Base-by-base conservation (phyloP, 2,888 invertebrate genomes). In the Hypercompe scribonia region DNA sequence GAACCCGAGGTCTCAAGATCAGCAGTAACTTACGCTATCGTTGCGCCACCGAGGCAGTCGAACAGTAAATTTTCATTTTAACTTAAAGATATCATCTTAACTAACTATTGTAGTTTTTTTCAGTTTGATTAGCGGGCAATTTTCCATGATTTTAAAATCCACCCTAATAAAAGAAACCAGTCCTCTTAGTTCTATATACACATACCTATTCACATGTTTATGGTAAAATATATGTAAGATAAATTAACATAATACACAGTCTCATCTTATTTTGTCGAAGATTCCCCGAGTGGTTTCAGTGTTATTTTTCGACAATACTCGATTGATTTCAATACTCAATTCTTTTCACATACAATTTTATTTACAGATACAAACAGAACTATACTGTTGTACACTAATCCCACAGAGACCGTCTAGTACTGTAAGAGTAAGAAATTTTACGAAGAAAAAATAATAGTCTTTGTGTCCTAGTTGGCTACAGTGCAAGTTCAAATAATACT, bases 391-490 rank as follows among this genome's bases (percentile, higher is more conserved):
- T 61, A 61, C 61, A 31, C 18, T 18, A 61, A 61, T 1, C 15
- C 31, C 28, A 28, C 13, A 24, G 34, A 36, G 64, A 65, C 36
- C 24, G n/a, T 24, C 24, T n/a, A 36, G 34, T 61, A 58, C 31
- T 28, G 31, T 61, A 61, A 31, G 2, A 61, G 61, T 31, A 31
- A 18, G 31, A 54, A n/a, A 28, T 36, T 68, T 68, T 36, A 15
- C n/a, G 54, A 18, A 3, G 21, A 39, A 68, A 28, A 39, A 33
- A 21, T 42, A 21, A 0, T 11, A 58, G 7, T 36, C 24, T 54
- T 50, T 46, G 42, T 31, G 42, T 63, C 58, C 36, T 39, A 68
- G 36, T 69, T 63, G 69, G 69, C 61, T 61, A 31, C 28, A 11
- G 39, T 69, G 42, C 61, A 69, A 58, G 28, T 39, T 39, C 15